Conservation (phyloP, 2,797 vertebrate genomes). For the Tachyglossus aculeatus region DNA sequence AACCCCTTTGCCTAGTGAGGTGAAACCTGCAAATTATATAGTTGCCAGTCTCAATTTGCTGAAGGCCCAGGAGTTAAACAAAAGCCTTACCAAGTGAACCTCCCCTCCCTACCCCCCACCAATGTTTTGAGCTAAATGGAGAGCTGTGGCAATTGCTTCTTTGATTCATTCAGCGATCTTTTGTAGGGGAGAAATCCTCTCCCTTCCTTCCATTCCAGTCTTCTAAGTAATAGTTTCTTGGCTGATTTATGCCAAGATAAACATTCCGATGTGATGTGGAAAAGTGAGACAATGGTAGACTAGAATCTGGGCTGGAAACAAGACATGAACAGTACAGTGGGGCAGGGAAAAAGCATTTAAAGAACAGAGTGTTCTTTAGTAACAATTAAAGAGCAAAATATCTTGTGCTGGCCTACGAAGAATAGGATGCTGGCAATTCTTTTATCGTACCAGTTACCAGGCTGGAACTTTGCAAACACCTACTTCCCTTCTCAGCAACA, state of each 20-base stretch:
- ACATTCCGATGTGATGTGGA: not conserved
- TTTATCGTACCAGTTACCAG: accelerated
- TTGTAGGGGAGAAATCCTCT: not conserved
- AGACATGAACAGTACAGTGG: not conserved
- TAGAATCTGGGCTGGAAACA: not conserved
- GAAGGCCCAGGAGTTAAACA: no score
- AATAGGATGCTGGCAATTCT: not conserved
- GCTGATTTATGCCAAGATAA: not conserved
- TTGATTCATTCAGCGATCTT: not conserved
- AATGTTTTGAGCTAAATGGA: not conserved
- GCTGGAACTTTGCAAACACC: not conserved
- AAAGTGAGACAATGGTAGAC: not conserved
- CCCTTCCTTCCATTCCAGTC: not conserved
- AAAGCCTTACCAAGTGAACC: no score
- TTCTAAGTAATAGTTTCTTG: not conserved
- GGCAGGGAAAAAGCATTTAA: no score
- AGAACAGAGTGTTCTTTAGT: no score
- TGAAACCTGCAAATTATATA: constrained; percentile 5
- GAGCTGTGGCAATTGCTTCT: not conserved
- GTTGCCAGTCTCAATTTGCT: not conserved
- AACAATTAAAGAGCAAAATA: no score
- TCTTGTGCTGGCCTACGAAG: not conserved
- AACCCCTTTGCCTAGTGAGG: constrained; percentile 12
- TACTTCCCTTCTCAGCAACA: no score
- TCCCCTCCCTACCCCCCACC: not conserved